These are phyloP conservation scores for Lepidocolaptes lacrymiger DNA, from an alignment of 2,797 vertebrate genomes.

Conservation along the genomic window DNA sequence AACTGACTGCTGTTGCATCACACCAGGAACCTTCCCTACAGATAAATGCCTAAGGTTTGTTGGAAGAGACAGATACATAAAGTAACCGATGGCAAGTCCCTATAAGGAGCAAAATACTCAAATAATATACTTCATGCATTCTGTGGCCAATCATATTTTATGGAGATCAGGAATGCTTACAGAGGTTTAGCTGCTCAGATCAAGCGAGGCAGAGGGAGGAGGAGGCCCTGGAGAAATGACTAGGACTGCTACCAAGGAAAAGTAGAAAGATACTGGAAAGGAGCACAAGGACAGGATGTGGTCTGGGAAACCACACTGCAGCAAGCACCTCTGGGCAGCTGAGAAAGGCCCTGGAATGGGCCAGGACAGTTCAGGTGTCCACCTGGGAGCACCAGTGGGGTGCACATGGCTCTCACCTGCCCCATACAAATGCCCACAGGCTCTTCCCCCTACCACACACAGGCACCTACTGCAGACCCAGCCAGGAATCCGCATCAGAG, in stretches of 20 bases:
- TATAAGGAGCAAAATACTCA: not conserved
- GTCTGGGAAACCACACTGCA: not conserved
- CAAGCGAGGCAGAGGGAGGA: not conserved
- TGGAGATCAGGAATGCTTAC: not conserved
- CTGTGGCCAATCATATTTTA: not conserved
- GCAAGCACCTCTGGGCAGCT: not conserved
- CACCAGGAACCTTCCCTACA: not conserved
- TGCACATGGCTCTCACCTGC: rapidly evolving
- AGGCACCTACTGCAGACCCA: not conserved
- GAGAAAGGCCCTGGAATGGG: not conserved
- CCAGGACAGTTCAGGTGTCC: rapidly evolving
- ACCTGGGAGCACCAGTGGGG: rapidly evolving
- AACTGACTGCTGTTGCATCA: not conserved
- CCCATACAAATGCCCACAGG: rapidly evolving
- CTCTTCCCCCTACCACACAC: not conserved
- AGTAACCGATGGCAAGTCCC: not conserved
- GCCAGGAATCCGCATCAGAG: not conserved
- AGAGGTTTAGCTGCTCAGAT: not conserved
- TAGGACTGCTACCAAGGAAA: not conserved
- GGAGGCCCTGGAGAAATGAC: not conserved
- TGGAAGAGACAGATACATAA: not conserved
- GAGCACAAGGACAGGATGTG: not conserved
- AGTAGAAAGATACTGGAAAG: not conserved
- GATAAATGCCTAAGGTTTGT: not conserved
- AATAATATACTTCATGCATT: not conserved